Percentiles rank a stretch among this genome's conserved stretches.
Conservation (phyloP, 2,797 vertebrate species). For the Sitta carolinensis region DNA sequence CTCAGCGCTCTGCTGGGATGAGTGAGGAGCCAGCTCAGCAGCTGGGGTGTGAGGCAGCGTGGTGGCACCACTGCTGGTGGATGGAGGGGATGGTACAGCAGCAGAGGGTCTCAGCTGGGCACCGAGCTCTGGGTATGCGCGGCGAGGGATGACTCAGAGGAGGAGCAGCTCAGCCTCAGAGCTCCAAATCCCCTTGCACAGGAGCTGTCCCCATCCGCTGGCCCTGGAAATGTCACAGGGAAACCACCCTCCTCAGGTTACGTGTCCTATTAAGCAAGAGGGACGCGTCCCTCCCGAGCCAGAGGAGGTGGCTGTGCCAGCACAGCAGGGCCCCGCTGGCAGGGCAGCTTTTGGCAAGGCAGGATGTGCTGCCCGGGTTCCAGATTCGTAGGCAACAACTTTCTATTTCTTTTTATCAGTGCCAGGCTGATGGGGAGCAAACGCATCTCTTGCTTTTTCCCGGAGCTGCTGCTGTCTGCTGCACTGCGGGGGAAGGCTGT, state of each 20-base stretch:
- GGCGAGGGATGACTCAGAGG: accelerated
- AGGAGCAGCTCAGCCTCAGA: not conserved
- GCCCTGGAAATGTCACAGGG: not conserved
- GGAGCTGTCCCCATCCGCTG: not conserved
- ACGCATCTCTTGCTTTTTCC: not conserved
- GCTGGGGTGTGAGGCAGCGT: accelerated
- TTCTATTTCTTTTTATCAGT: not conserved
- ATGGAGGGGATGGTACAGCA: accelerated
- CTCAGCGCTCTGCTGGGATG: not conserved
- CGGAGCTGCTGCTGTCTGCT: not conserved
- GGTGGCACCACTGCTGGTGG: not conserved
- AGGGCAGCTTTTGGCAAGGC: not conserved
- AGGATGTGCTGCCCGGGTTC: not conserved
- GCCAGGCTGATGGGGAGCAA: not conserved
- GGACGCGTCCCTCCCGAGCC: not conserved
- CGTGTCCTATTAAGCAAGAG: conserved; percentile 17
- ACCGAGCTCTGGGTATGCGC: accelerated
- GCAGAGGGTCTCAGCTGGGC: not conserved
- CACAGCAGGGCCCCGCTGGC: not conserved
- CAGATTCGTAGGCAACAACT: too few relatives aligned
- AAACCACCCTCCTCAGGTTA: not conserved
- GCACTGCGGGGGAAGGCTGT: not conserved
- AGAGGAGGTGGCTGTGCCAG: not conserved
- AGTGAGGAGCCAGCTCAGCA: not conserved
- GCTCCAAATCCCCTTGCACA: not conserved